Base-by-base conservation (phyloP, 2,888 invertebrate genomes). In the Napeogenes inachia region DNA sequence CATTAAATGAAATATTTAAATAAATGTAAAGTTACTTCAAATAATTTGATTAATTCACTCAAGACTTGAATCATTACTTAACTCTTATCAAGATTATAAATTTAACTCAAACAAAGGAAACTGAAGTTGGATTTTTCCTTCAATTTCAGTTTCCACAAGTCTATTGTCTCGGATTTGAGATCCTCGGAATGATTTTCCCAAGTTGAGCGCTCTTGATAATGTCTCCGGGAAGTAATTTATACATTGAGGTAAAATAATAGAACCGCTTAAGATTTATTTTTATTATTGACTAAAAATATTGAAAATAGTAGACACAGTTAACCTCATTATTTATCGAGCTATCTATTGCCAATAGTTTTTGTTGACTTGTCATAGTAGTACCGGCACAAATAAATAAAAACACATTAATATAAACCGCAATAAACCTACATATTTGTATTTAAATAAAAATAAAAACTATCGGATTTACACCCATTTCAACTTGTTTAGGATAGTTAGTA, bases 141-240 rank as follows among this genome's bases (percentile, higher is more conserved):
- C 12, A 47, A 47, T 47, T 47, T 47, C 47, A 13, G n/a, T 47
- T n/a, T 13, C 47, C 47, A 47, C 47, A 47, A 47, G 47, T 47
- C 70, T 56, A 76, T 79, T 76, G 77, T 77, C 74, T 73, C 69
- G 72, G 72, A 71, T 73, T 70, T 72, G 68, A 74, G 73, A 75
- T 73, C 74, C 75, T 74, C 73, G 71, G 71, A 74, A 78, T 76
- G 75, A 78, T 77, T 75, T 76, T 73, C 77, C 73, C 67, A 72
- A 73, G 78, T 69, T 73, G 74, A 74, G 75, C 76, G 73, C 76
- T 76, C 74, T 75, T 72, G 78, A 79, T 80, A 78, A 78, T 75
- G 78, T 78, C 68, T 69, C 64, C 72, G 71, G 2, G 12, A 42
- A 42, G 75, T 73, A 71, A 71, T 66, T 71, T 71, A 73, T 69